Evolutionary conservation across 2,888 invertebrate genomes (phyloP).

Genomic region (Autographa pulchrina): DNA sequence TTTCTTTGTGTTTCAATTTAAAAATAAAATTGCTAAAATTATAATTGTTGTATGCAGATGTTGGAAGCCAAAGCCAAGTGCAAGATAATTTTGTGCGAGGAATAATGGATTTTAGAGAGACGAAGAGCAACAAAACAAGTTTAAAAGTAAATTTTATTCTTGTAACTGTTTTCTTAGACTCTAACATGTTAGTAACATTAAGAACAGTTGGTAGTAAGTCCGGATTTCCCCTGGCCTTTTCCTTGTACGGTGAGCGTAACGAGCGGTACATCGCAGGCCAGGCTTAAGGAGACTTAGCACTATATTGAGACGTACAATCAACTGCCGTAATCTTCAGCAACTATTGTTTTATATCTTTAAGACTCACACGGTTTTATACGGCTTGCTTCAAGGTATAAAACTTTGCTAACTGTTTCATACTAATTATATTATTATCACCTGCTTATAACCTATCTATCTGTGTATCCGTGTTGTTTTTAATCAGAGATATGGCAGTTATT

Average conservation of each 20-base stretch:
- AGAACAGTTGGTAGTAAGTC: slow-evolving; percentile 25
- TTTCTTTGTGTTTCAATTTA: slow-evolving; percentile 61
- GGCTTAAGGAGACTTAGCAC: slow-evolving; percentile 23
- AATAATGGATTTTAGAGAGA: slow-evolving; percentile 17
- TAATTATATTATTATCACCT: no score
- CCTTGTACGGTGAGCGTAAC: slow-evolving; percentile 30
- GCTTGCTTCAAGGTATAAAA: neutral
- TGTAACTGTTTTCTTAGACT: slow-evolving; percentile 9
- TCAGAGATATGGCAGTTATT: no score
- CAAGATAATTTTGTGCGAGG: slow-evolving; percentile 33
- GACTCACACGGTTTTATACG: neutral
- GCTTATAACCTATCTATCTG: neutral
- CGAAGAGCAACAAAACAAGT: slow-evolving; percentile 2
- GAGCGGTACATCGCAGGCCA: slow-evolving; percentile 18
- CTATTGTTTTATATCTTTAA: neutral
- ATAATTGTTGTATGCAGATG: slow-evolving; percentile 57
- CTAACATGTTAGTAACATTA: slow-evolving; percentile 13
- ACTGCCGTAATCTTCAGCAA: slow-evolving; percentile 7
- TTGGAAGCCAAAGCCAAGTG: slow-evolving; percentile 43
- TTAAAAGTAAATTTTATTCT: neutral
- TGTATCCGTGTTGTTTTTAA: neutral
- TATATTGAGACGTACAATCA: slow-evolving; percentile 37
- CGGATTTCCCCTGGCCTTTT: slow-evolving; percentile 53
- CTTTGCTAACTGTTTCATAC: neutral
- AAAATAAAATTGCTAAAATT: slow-evolving; percentile 62